Evolutionary conservation across 64 coral and sea anemone genomes (phyloP), one percentile per base, ranked within the genome.

Genomic region (Montipora sp.): DNA sequence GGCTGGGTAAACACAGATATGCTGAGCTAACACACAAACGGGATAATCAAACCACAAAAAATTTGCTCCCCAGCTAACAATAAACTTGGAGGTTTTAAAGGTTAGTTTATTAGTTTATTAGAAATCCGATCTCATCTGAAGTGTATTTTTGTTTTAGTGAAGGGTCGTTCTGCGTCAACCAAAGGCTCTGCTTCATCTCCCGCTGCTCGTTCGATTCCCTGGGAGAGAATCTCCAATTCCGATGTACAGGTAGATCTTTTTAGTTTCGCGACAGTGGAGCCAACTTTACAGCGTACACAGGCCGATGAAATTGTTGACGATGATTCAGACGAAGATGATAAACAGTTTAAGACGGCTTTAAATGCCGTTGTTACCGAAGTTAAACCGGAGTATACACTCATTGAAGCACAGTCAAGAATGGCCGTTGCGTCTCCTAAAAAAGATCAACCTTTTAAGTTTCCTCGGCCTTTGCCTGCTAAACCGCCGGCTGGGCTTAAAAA

Each of bases 231-330:
- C 8, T 97, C 95, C 7, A 93, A 94, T 53, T 53, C 92, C 22
- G 95, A 97, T 73, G 69, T 97, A 11, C 89, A 97, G 78, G 94
- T 89, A 73, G 95, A 97, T 13, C 65, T 97, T 21, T 91, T 97
- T 19, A 94, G 81, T 87, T 91, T 88, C 47, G 83, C 94, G 8
- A 48, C 72, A 44, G 85, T 77, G 16, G 95, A 97, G 77, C 61
- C 77, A 2, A 78, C 50, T 0, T 75, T 91, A 23, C 22, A 87
- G 16, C 46, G 75, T 58, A 59, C 89, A 43, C 78, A 75, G 19
- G 89, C 92, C 61, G 22, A 88, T 65, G 81, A 80, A 75, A 59
- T 93, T 4, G 53, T 74, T 20, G 95, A 94, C 12, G 83, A 75
- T 9, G 95, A 91, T 81, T 92, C 92, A 20, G 92, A 92, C 16